phyloP scores from a whole-genome alignment of 2,113 vertebrate genomes.

The Drymodes brunneopygia region DNA sequence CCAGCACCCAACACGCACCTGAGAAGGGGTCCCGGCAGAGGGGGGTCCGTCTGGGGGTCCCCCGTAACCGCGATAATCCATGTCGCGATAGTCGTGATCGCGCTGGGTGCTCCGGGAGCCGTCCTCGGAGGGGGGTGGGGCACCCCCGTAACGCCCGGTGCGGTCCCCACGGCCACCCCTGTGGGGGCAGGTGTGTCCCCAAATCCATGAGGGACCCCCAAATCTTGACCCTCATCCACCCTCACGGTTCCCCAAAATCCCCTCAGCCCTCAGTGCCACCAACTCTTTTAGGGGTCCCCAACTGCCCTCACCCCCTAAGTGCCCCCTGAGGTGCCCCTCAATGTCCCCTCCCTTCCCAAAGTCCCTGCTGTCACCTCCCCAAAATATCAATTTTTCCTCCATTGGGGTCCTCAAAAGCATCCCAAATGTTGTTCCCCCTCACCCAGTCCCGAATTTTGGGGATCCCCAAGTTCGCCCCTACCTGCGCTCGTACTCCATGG shows the following conservation, averaged over 20 bases:
- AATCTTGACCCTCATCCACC: background rate
- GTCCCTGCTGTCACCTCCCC: background rate
- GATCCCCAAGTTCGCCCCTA: background rate
- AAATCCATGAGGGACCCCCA: background rate
- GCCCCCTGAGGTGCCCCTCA: too few relatives aligned
- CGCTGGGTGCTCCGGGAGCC: background rate
- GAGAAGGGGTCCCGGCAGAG: background rate
- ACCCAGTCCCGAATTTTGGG: background rate
- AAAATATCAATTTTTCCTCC: rapidly evolving
- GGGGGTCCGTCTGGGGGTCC: background rate
- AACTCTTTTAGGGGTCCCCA: background rate
- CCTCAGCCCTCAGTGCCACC: background rate
- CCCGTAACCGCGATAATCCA: background rate
- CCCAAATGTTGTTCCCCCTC: background rate
- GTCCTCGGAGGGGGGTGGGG: background rate
- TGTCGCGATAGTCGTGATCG: background rate
- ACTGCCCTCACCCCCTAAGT: background rate
- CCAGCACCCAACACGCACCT: background rate
- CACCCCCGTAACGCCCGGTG: background rate
- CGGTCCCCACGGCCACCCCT: background rate
- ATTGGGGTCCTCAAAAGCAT: rapidly evolving
- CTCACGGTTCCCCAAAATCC: background rate
- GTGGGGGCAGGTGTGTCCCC: background rate
- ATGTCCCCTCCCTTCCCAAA: too few relatives aligned
- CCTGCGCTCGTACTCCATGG: background rate